Evolutionary conservation across 2,113 vertebrate genomes (phyloP), one percentile per base, ranked within the genome.

Genomic region (Tricholaema leucomelas): DNA sequence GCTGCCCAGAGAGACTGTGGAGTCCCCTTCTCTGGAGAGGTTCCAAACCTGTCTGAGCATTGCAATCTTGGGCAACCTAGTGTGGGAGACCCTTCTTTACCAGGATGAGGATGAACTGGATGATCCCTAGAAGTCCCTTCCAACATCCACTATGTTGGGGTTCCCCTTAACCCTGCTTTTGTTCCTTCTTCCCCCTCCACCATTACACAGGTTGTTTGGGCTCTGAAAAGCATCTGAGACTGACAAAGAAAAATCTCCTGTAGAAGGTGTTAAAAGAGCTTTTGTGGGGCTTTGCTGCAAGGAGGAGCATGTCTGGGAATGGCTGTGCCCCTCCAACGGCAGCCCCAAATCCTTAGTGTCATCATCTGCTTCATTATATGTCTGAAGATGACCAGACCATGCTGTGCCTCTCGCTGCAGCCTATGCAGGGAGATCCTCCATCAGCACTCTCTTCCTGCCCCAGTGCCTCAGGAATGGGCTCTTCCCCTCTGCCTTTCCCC

Each of bases 291-390:
- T 66, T 31, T 59, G 27, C 50, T 42, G 20, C 6, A 5, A 24
- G 24, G 9, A 6, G 33, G 27, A 52, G 60, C 30, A 7, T 15
- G n/a, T 24, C 19, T 46, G 63, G 36, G 54, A 25, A 36, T 54
- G 28, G 55, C 67, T 46, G 44, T 46, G 44, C 8, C 44, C 14
- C 44, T 19, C 44, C 10, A 6, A 23, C 10, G 13, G 28, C 2
- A 4, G 23, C 46, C 63, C 30, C 1, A 0, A 2, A 15, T 20
- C 15, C 59, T 25, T 9, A 0, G 0, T 6, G 24, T 17, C 19
- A 18, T 18, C 16, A 55, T 28, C 38, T 2, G 3, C 38, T 48
- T 35, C 1, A 0, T 11, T 28, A 9, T 15, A 12, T 8, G 4
- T 20, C 61, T 63, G 31, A 15, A n/a, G 50, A 5, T 0, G 7